phyloP scores from a whole-genome alignment of 2,888 invertebrate genomes.

The Mantis religiosa region DNA sequence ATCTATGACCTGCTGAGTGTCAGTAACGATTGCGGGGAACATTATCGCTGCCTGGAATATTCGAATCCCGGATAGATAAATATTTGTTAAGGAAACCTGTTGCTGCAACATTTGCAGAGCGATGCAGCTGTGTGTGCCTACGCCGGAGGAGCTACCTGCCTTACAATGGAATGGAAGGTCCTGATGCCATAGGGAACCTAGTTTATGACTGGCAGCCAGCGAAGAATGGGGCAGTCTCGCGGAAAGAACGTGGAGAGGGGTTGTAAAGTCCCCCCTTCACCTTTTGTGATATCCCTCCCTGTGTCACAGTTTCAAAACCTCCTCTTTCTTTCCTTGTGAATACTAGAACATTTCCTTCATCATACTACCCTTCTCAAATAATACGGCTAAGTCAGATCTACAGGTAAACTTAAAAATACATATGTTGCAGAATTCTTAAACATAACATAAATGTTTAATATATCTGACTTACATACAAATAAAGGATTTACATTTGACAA shows the following conservation, averaged over 20 bases:
- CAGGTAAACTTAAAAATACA: not conserved
- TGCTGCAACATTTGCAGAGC: not conserved
- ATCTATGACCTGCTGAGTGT: too few relatives aligned
- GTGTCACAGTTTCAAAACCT: not conserved
- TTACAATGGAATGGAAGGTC: not conserved
- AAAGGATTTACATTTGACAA: too few relatives aligned
- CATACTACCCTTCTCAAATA: not conserved
- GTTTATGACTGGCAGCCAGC: not conserved
- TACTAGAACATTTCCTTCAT: not conserved
- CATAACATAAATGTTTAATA: too few relatives aligned
- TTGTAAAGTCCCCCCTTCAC: not conserved
- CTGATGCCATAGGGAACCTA: not conserved
- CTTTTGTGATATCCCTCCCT: not conserved
- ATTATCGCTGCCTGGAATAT: too few relatives aligned
- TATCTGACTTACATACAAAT: too few relatives aligned
- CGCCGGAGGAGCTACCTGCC: not conserved
- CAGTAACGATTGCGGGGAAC: too few relatives aligned
- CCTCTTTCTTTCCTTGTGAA: not conserved
- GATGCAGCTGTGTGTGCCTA: not conserved
- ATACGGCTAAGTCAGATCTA: not conserved
- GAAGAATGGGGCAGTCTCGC: not conserved
- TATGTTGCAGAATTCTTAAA: too few relatives aligned
- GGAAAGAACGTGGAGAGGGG: not conserved
- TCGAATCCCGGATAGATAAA: not conserved
- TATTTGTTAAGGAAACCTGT: not conserved